phyloP scores from a whole-genome alignment of 2,888 invertebrate species.

The Xestoiulus laeticollis region DNA sequence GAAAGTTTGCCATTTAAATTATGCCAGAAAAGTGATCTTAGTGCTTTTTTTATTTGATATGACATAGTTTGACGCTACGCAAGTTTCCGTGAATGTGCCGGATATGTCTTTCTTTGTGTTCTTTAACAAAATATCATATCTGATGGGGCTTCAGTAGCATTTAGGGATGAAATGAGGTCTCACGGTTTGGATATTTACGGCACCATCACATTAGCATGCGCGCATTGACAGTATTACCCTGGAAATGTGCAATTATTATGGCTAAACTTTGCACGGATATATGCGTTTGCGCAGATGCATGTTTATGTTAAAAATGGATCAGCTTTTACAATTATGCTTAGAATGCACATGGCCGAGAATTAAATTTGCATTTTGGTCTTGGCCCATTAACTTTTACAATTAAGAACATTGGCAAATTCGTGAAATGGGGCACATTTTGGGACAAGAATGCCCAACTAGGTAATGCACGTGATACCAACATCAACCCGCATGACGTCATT shows the following conservation, averaged over 20 bases:
- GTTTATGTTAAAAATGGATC: neutral
- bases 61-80: neutral
- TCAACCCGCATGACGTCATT: neutral
- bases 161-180: neutral
- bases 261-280: neutral
- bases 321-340: neutral
- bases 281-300: neutral
- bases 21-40: neutral
- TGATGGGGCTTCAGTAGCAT: neutral
- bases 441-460: conserved; percentile 52
- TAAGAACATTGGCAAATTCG: neutral
- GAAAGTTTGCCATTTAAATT: neutral
- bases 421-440: conserved; percentile 52
- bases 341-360: neutral
- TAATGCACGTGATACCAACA: conserved; percentile 45
- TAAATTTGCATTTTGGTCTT: neutral
- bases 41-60: neutral
- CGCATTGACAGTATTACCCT: neutral
- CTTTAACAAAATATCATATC: neutral
- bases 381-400: neutral
- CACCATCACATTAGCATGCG: neutral
- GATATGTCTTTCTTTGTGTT: neutral
- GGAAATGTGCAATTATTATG: neutral
- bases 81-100: neutral
- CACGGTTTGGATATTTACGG: neutral